phyloP scores from a whole-genome alignment of 1,140 invertebrate species.

The Atta cephalotes region DNA sequence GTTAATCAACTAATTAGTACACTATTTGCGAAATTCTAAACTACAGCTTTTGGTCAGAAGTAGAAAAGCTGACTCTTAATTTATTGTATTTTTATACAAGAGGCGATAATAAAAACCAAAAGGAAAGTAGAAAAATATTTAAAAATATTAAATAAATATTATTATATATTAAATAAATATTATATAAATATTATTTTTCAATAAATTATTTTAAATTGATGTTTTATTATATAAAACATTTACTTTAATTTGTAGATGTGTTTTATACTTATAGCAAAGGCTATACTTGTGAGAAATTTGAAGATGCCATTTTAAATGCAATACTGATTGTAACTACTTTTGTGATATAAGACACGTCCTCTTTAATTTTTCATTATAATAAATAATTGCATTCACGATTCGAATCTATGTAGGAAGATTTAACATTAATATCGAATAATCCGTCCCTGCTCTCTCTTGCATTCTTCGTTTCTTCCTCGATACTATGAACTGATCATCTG shows the following conservation, averaged over 20 bases:
- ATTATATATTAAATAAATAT: too few relatives aligned
- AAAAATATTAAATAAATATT: too few relatives aligned
- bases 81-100: too few relatives aligned
- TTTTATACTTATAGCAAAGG: too few relatives aligned
- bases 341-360: neutral
- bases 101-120: too few relatives aligned
- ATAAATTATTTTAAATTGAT: too few relatives aligned
- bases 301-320: neutral
- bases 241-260: too few relatives aligned
- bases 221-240: too few relatives aligned
- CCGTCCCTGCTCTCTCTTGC: neutral
- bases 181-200: too few relatives aligned
- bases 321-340: neutral
- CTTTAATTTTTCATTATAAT: neutral
- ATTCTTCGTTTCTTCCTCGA: constrained; percentile 13
- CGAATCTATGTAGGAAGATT: neutral
- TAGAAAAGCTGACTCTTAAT: too few relatives aligned
- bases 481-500: constrained; percentile 8
- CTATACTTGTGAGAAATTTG: neutral
- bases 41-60: neutral
- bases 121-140: too few relatives aligned
- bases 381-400: constrained; percentile 12
- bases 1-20: neutral
- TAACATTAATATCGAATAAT: neutral
- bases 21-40: neutral